Percentiles rank a stretch among this genome's conserved stretches.
phyloP scores from a whole-genome alignment of 2,797 vertebrate species.

The Smutsia temminckii region DNA sequence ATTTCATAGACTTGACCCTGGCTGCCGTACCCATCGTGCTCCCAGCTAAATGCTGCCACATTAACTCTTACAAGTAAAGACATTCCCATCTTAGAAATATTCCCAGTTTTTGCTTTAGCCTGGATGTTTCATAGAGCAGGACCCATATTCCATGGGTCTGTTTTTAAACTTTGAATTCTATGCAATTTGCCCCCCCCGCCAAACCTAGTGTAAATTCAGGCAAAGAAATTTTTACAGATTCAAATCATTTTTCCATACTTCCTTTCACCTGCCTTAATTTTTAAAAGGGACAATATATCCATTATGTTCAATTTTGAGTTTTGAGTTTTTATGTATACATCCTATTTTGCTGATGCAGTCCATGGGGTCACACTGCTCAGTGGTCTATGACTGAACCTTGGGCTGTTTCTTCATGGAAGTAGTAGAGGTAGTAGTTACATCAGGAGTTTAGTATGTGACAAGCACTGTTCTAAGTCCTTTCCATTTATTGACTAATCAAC shows the following conservation, averaged over 20 bases:
- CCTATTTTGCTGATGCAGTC: not conserved
- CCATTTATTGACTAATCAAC: not conserved
- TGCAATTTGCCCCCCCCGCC: not conserved
- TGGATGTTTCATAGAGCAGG: not conserved
- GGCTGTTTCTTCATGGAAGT: not conserved
- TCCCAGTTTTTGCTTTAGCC: not conserved
- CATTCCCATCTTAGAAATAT: not conserved
- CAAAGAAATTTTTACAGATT: not conserved
- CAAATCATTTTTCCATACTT: not conserved
- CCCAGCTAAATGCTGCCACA: not conserved
- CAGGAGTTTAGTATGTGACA: not conserved
- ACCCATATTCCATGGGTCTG: not conserved
- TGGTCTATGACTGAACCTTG: not conserved
- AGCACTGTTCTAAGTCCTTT: not conserved
- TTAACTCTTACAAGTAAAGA: not conserved
- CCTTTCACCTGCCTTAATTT: not conserved
- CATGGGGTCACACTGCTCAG: not conserved
- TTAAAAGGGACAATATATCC: not conserved
- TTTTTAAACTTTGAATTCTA: not conserved
- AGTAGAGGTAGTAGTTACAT: not conserved
- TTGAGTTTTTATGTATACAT: not conserved
- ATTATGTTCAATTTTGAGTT: not conserved
- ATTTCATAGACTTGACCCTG: not conserved
- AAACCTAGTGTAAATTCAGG: not conserved
- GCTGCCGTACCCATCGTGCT: not conserved